Percentiles rank a stretch among this genome's conserved stretches.
Evolutionary conservation across 64 coral and sea anemone species (phyloP).

Genomic region (Porites lutea): DNA sequence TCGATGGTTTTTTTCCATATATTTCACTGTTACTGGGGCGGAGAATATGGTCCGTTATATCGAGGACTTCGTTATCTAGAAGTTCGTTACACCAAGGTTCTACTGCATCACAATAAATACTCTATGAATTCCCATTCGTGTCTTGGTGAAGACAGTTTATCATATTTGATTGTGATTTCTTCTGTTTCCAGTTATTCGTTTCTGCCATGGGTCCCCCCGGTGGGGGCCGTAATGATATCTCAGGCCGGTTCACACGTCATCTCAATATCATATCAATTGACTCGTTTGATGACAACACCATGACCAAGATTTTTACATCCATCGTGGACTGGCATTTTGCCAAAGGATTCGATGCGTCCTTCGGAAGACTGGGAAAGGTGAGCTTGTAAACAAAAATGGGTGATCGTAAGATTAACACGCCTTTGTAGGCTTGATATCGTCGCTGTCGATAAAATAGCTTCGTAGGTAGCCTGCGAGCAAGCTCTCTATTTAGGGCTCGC

Average conservation of each 20-base stretch:
- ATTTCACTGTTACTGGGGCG: too few species aligned
- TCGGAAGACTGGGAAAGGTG: constrained; percentile 98
- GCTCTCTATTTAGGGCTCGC: too few species aligned
- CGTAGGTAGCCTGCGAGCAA: too few species aligned
- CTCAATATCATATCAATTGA: constrained; percentile 96
- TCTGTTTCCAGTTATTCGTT: constrained; percentile 79
- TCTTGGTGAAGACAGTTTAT: not conserved
- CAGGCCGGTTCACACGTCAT: constrained; percentile 88
- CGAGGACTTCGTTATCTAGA: too few species aligned
- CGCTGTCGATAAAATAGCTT: too few species aligned
- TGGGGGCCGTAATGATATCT: constrained; percentile 96
- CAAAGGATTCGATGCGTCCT: constrained; percentile 95
- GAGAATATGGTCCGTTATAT: too few species aligned
- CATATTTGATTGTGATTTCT: not conserved
- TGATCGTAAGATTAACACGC: too few species aligned
- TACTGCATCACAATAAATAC: too few species aligned
- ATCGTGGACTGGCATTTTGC: constrained; percentile 99
- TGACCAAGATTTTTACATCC: constrained; percentile 97
- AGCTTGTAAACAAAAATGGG: not conserved
- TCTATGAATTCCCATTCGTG: too few species aligned
- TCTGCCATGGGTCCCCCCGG: constrained; percentile 98
- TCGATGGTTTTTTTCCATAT: too few species aligned
- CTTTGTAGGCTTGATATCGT: too few species aligned
- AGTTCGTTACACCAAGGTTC: too few species aligned
- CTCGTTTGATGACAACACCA: constrained; percentile 99